phyloP scores from a whole-genome alignment of 2,888 invertebrate species.

The Notodonta ziczac region DNA sequence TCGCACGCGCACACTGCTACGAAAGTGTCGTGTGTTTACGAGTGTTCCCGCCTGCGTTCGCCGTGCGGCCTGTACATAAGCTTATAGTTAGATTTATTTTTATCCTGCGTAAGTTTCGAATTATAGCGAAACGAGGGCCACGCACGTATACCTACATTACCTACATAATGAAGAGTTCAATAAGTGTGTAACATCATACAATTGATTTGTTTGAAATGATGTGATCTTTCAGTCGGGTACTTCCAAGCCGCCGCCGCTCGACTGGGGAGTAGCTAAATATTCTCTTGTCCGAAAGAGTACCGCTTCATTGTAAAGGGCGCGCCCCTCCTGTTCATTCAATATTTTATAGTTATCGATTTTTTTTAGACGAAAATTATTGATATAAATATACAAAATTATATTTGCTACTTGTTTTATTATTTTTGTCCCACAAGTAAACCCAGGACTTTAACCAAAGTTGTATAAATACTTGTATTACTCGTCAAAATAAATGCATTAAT shows the following conservation, averaged over 20 bases:
- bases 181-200: background rate
- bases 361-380: conserved; percentile 69
- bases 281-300: background rate
- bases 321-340: conserved; percentile 24
- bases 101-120: conserved; percentile 9
- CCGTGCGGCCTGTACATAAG: conserved; percentile 1
- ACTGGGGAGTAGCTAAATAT: too few relatives aligned
- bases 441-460: background rate
- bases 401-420: conserved; percentile 62
- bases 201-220: background rate
- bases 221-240: too few relatives aligned
- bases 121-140: background rate
- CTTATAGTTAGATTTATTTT: conserved; percentile 6
- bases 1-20: background rate
- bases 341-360: conserved; percentile 58
- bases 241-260: background rate
- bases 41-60: background rate
- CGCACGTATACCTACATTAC: background rate
- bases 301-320: background rate
- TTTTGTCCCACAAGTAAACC: background rate
- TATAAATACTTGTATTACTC: background rate
- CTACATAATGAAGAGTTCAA: background rate
- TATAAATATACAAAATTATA: conserved; percentile 77
- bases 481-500: background rate
- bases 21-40: too few relatives aligned